These are phyloP conservation scores for Orchesellides sinensis DNA, from an alignment of 2,888 invertebrate genomes.

Conservation along the genomic window DNA sequence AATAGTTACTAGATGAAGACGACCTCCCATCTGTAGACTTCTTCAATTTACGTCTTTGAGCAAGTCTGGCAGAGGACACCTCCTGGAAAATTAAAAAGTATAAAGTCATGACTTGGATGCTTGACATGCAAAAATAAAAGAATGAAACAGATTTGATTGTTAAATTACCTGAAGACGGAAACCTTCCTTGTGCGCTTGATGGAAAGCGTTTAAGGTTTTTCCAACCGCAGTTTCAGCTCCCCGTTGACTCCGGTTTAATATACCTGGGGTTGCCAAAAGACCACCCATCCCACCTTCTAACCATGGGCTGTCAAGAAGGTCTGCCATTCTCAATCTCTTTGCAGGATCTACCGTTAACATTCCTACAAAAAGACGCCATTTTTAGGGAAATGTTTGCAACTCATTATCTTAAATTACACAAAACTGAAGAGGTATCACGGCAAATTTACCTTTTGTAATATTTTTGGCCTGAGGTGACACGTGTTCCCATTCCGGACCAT, in stretches of 20 bases:
- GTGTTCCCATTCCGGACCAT: conserved; percentile 84
- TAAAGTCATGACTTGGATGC: too few relatives aligned
- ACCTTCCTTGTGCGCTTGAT: conserved; percentile 84
- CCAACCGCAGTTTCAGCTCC: conserved; percentile 80
- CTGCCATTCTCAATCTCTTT: conserved; percentile 83
- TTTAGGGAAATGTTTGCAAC: neutral
- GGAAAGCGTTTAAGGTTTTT: conserved; percentile 84
- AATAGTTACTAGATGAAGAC: conserved; percentile 78
- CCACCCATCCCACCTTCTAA: conserved; percentile 77
- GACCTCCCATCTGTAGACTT: conserved; percentile 78
- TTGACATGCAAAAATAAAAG: too few relatives aligned
- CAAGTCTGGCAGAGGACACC: conserved; percentile 84
- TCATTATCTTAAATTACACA: neutral
- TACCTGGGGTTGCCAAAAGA: conserved; percentile 81
- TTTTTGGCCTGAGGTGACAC: conserved; percentile 87
- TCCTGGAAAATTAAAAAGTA: conserved; percentile 80
- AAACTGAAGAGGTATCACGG: neutral
- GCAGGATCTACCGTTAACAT: conserved; percentile 88
- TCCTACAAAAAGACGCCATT: conserved; percentile 77
- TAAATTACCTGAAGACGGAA: conserved; percentile 83
- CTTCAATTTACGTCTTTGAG: conserved; percentile 83
- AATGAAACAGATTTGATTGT: neutral
- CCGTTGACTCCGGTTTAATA: conserved; percentile 77
- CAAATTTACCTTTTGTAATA: conserved; percentile 81
- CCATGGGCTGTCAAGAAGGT: conserved; percentile 85